phyloP scores from a whole-genome alignment of 2,797 vertebrate genomes.

The Alosa sapidissima region DNA sequence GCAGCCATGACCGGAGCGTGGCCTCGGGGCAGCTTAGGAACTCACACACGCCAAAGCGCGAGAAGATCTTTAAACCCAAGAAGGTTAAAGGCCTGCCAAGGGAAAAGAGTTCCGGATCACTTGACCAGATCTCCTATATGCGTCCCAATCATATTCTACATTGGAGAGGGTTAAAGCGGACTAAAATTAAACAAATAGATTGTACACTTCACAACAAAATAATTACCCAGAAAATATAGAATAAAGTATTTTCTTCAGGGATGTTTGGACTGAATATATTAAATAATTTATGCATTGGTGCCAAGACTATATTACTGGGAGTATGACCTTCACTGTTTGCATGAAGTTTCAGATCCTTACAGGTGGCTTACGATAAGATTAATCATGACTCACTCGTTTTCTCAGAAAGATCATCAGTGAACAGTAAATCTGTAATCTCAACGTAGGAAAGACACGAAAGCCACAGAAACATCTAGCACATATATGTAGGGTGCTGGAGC shows the following conservation, averaged over 20 bases:
- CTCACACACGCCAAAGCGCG: conserved; percentile 92
- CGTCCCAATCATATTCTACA: not conserved
- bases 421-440: not conserved
- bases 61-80: conserved; percentile 92
- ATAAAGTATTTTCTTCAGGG: not conserved
- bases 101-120: not conserved
- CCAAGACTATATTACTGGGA: not conserved
- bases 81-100: conserved; percentile 87
- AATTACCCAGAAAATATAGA: not conserved
- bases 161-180: not conserved
- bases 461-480: not conserved
- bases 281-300: not conserved
- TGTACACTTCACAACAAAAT: not conserved
- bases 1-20: conserved; percentile 90
- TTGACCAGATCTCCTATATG: not conserved
- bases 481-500: not conserved
- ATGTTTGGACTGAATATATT: not conserved
- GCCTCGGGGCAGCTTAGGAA: conserved; percentile 91
- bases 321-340: not conserved
- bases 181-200: not conserved
- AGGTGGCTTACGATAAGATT: not conserved
- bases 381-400: not conserved
- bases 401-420: not conserved
- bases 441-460: conserved; percentile 1
- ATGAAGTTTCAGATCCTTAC: not conserved